phyloP scores from a whole-genome alignment of 2,797 vertebrate species.

The Dendrocincla fuliginosa region DNA sequence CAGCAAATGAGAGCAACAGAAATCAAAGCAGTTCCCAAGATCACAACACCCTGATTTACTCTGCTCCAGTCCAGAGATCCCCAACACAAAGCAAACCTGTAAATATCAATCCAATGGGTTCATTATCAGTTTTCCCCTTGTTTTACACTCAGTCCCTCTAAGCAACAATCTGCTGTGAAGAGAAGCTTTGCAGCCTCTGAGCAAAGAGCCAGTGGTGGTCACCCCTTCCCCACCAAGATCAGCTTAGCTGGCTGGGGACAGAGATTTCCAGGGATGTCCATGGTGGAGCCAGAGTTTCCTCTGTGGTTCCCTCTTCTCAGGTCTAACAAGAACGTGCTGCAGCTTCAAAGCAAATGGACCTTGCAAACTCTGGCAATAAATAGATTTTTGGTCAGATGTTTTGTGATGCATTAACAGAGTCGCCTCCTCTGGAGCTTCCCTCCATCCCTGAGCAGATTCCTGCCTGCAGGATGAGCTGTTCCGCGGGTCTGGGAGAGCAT shows the following conservation, averaged over 20 bases:
- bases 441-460: not conserved
- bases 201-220: not conserved
- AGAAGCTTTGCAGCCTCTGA: not conserved
- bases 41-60: fast-evolving
- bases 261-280: not conserved
- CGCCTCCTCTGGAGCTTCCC: not conserved
- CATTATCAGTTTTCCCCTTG: not conserved
- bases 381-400: not conserved
- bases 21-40: not conserved
- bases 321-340: not conserved
- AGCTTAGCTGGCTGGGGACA: not conserved
- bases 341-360: not conserved
- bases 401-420: not conserved
- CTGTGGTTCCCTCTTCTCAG: not conserved
- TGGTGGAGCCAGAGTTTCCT: not conserved
- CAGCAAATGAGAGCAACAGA: not conserved
- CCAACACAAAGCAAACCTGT: fast-evolving
- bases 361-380: not conserved
- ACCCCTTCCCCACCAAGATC: not conserved
- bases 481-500: not conserved
- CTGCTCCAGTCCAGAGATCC: not conserved
- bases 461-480: not conserved
- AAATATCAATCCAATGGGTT: not conserved
- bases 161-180: not conserved
- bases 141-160: not conserved